Base-by-base conservation (phyloP, 2,113 vertebrate species). In the Podocnemis expansa region DNA sequence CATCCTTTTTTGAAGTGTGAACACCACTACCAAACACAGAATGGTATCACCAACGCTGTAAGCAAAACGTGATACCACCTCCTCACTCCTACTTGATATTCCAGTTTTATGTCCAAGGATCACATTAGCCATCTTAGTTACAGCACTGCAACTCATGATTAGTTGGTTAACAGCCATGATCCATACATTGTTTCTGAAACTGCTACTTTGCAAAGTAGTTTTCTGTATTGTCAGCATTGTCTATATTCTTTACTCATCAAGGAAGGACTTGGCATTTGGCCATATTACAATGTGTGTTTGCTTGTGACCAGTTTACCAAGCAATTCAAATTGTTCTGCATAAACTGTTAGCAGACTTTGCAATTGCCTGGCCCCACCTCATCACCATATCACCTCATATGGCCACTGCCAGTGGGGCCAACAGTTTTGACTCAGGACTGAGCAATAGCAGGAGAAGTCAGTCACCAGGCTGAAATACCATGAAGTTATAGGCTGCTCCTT, bases 41-140 rank as follows among this genome's bases (percentile, higher is more conserved):
- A 90, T 51, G 75, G 13, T 13, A 47, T 84, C 67, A 75, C 94
- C 93, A 94, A 93, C 89, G 75, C 91, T 92, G 94, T 84, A 84
- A 88, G 51, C 22, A 86, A 89, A 67, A 84, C n/a, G 27, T 78
- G 93, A 95, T 73, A 11, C 38, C 31, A 55, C 82, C 89, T 89
- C 56, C 78, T 81, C 92, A 24, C 0, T 14, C 85, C 75, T 80
- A 56, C 83, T 67, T 78, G 85, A 43, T 94, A 87, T 67, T 96
- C 41, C 41, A 94, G 73, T 85, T 96, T 84, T 80, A 78, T 24
- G 94, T 19, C 31, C 54, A 90, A 58, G 75, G 91, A 85, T 79
- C 84, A 16, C 84, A 91, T 60, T 82, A 93, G 78, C 41, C 79
- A 80, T 87, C 60, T 43, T 0, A 70, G 80, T 87, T 89, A 58